These are phyloP conservation scores for Azorinus chamasolen DNA, from an alignment of 2,888 invertebrate species.

Conservation along the genomic window DNA sequence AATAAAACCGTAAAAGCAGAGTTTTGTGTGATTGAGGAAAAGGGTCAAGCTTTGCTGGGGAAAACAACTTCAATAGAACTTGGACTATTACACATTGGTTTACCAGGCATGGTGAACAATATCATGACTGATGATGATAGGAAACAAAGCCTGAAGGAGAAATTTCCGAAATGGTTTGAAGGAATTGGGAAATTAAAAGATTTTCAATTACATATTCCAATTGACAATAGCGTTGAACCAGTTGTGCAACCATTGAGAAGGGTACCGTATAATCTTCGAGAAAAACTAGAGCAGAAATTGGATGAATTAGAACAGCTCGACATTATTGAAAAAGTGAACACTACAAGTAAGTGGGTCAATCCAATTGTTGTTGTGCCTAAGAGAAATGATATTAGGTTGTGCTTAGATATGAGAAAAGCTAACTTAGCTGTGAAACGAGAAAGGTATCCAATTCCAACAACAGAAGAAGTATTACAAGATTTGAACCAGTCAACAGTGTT, in stretches of 20 bases:
- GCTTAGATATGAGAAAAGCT: conserved; percentile 57
- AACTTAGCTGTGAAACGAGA: conserved; percentile 50
- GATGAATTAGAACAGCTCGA: conserved; percentile 34
- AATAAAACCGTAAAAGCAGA: no score
- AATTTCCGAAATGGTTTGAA: conserved; percentile 28
- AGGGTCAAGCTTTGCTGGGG: no score
- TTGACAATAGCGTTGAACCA: conserved; percentile 14
- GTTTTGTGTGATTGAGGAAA: no score
- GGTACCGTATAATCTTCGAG: conserved; percentile 20
- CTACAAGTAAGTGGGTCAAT: conserved; percentile 40
- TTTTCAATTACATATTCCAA: conserved; percentile 21
- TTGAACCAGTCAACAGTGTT: conserved; percentile 59
- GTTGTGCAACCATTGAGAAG: conserved; percentile 21
- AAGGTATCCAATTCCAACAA: conserved; percentile 46
- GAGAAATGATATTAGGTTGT: conserved; percentile 45
- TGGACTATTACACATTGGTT: no score
- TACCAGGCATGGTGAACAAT: neutral
- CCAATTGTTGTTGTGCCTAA: conserved; percentile 57
- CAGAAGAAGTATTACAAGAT: conserved; percentile 48
- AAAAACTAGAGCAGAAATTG: conserved; percentile 38
- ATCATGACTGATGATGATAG: conserved; percentile 4
- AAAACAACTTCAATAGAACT: no score
- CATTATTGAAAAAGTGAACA: conserved; percentile 55
- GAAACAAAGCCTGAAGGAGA: neutral
- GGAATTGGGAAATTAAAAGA: conserved; percentile 43